These are phyloP conservation scores for Caenorhabditis virilis DNA, from an alignment of 2,888 invertebrate genomes.

Conservation along the genomic window DNA sequence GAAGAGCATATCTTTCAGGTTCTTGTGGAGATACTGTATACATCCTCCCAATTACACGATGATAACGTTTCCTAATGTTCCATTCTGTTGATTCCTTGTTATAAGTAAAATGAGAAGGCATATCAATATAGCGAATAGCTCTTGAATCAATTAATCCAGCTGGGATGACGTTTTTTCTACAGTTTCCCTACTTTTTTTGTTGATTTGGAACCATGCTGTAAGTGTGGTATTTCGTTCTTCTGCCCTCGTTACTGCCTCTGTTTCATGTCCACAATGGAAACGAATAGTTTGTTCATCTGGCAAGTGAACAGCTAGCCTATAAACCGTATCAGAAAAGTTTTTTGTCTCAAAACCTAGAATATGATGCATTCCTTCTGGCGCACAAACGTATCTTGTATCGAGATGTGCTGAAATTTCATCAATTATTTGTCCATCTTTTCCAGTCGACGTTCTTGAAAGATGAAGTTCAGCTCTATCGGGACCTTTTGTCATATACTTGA, in stretches of 20 bases:
- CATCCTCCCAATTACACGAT: constrained; percentile 16
- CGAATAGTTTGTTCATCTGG: constrained; percentile 20
- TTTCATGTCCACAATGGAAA: constrained; percentile 9
- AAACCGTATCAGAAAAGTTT: constrained; percentile 2
- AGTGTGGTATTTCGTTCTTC: constrained; percentile 3
- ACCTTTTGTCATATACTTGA: constrained; percentile 12
- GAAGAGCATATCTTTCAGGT: constrained; percentile 17
- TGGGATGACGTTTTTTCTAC: too few relatives aligned
- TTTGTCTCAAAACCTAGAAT: constrained; percentile 30
- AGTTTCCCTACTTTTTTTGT: constrained; percentile 1
- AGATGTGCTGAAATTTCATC: constrained; percentile 31
- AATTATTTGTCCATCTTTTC: background rate
- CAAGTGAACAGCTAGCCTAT: constrained; percentile 33
- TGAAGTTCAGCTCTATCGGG: background rate
- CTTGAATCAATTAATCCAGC: constrained; percentile 3
- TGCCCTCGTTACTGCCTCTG: background rate
- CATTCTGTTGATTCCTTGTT: constrained; percentile 2
- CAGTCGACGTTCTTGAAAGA: background rate
- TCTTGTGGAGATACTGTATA: constrained; percentile 18
- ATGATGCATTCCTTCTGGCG: constrained; percentile 36
- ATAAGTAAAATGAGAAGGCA: constrained; percentile 23
- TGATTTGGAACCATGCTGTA: constrained; percentile 6
- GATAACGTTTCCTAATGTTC: background rate
- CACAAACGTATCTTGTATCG: constrained; percentile 36
- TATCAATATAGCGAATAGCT: constrained; percentile 4